Evolutionary conservation across 2,797 vertebrate genomes (phyloP).

Genomic region (Chiloscyllium punctatum): DNA sequence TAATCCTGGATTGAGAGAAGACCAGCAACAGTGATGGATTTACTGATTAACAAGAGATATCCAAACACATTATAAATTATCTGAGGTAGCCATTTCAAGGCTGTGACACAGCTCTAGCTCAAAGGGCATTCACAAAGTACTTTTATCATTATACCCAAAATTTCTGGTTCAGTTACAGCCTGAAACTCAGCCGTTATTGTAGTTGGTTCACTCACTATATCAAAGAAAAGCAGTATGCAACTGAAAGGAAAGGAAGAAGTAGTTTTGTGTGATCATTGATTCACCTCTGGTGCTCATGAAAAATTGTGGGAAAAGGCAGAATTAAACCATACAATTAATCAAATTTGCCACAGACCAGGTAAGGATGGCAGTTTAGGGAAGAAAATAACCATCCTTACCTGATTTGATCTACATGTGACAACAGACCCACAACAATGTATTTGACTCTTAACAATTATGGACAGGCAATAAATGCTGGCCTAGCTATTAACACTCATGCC

Average conservation of each 20-base stretch:
- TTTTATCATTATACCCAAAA: not conserved
- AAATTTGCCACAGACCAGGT: no score
- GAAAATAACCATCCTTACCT: no score
- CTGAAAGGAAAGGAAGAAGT: not conserved
- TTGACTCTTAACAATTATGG: no score
- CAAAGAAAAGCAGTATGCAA: not conserved
- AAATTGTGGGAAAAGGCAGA: not conserved
- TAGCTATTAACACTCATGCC: no score
- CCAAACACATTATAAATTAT: not conserved
- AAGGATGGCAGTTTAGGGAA: no score
- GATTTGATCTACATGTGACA: no score
- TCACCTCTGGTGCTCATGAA: not conserved
- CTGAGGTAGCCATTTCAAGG: conserved; percentile 24
- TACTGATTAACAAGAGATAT: not conserved
- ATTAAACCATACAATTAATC: not conserved
- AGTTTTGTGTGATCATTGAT: not conserved
- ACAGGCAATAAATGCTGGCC: no score
- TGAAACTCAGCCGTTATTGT: not conserved
- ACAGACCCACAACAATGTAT: no score
- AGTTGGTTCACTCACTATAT: not conserved
- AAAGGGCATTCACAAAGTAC: conserved; percentile 9
- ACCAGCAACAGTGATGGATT: not conserved
- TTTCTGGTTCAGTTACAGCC: not conserved
- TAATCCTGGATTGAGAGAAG: not conserved
- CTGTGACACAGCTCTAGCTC: conserved; percentile 10